phyloP scores from a whole-genome alignment of 2,888 invertebrate genomes.

The Diaperis boleti region DNA sequence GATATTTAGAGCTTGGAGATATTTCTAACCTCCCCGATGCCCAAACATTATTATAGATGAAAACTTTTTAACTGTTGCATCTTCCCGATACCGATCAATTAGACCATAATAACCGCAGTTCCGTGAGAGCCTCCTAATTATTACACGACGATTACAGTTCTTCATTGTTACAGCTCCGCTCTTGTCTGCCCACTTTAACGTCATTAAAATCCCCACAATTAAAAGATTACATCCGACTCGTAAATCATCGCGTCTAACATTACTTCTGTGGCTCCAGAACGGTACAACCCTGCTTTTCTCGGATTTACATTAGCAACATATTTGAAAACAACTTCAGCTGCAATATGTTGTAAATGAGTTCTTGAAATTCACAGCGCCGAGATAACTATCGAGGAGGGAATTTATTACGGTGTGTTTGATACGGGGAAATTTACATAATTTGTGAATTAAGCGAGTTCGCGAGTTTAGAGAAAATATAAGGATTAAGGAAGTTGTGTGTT shows the following conservation, averaged over 20 bases:
- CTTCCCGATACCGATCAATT: slow-evolving; percentile 26
- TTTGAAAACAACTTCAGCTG: neutral
- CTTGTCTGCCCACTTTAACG: neutral
- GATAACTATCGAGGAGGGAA: neutral
- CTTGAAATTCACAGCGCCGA: neutral
- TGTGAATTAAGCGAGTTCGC: neutral
- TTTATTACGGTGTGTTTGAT: neutral
- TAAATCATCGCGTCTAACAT: neutral
- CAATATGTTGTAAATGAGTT: neutral
- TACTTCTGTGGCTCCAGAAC: neutral
- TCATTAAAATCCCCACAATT: slow-evolving; percentile 3
- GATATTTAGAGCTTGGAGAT: no score
- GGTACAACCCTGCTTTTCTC: neutral
- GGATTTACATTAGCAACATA: neutral
- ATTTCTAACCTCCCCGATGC: no score
- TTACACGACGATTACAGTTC: neutral
- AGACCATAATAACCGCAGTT: slow-evolving; percentile 19
- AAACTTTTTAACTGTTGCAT: neutral
- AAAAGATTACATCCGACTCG: neutral
- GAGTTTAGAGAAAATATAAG: neutral
- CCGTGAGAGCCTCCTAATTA: slow-evolving; percentile 11
- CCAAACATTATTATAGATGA: neutral
- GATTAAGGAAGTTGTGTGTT: neutral
- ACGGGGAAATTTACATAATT: neutral
- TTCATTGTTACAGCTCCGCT: neutral